phyloP scores from a whole-genome alignment of 2,113 vertebrate species.

The Varanus komodoensis region DNA sequence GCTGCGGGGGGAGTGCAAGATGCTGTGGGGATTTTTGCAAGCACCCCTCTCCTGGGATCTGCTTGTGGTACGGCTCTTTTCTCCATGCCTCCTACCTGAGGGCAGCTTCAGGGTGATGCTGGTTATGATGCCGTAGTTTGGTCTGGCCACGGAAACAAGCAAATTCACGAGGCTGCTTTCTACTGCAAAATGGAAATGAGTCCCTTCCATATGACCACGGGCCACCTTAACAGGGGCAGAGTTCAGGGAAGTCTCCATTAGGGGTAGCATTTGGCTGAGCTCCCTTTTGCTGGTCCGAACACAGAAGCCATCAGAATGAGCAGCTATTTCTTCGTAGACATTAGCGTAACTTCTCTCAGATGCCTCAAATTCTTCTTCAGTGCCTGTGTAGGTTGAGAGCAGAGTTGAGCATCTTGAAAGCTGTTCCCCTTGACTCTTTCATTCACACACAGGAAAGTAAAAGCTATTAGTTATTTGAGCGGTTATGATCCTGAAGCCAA shows the following conservation, averaged over 20 bases:
- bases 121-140: background rate
- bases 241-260: slow-evolving; percentile 28
- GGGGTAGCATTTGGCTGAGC: background rate
- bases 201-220: background rate
- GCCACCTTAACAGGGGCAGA: slow-evolving; percentile 22
- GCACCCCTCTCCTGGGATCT: background rate
- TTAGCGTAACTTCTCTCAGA: background rate
- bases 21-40: background rate
- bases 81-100: background rate
- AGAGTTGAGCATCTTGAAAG: background rate
- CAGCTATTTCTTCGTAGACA: slow-evolving; percentile 14
- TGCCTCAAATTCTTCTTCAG: background rate
- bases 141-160: no score
- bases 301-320: slow-evolving; percentile 4
- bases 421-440: no score
- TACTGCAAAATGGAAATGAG: slow-evolving; percentile 2
- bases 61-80: background rate
- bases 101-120: background rate
- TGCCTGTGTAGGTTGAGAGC: background rate
- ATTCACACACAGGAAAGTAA: no score
- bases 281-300: background rate
- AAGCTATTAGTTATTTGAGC: no score
- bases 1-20: background rate
- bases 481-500: no score
- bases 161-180: no score